These are phyloP conservation scores for Otolemur crassicaudatus DNA, from an alignment of 2,797 vertebrate genomes.

Conservation along the genomic window DNA sequence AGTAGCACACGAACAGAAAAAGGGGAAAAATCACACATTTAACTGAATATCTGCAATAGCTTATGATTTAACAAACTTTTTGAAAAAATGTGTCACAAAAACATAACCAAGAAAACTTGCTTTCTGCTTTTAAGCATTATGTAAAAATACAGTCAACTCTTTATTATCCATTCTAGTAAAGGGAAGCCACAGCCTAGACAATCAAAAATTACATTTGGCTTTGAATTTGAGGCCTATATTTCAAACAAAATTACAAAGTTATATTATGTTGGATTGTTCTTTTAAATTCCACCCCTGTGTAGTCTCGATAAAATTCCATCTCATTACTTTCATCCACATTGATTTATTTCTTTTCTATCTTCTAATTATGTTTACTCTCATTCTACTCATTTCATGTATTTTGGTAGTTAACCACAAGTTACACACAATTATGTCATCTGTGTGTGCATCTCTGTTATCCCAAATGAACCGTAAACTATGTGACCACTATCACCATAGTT, in stretches of 20 bases:
- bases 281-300: neutral
- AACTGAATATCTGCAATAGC: conserved; percentile 38
- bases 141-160: conserved; percentile 75
- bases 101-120: conserved; percentile 40
- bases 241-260: conserved; percentile 34
- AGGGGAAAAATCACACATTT: neutral
- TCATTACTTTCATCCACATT: neutral
- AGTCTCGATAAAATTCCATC: neutral
- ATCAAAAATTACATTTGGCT: neutral
- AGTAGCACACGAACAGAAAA: conserved; percentile 51
- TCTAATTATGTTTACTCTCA: neutral
- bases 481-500: neutral
- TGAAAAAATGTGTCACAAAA: conserved; percentile 52
- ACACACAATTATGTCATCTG: neutral
- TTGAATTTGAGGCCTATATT: neutral
- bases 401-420: neutral
- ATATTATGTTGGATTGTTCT: neutral
- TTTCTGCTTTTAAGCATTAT: conserved; percentile 54
- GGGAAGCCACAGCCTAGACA: neutral
- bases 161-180: conserved; percentile 57
- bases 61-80: conserved; percentile 62
- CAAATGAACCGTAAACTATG: neutral
- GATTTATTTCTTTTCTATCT: neutral
- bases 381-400: neutral
- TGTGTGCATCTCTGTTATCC: neutral